phyloP scores from a whole-genome alignment of 2,797 vertebrate species.

The Sebastes melanostomus region DNA sequence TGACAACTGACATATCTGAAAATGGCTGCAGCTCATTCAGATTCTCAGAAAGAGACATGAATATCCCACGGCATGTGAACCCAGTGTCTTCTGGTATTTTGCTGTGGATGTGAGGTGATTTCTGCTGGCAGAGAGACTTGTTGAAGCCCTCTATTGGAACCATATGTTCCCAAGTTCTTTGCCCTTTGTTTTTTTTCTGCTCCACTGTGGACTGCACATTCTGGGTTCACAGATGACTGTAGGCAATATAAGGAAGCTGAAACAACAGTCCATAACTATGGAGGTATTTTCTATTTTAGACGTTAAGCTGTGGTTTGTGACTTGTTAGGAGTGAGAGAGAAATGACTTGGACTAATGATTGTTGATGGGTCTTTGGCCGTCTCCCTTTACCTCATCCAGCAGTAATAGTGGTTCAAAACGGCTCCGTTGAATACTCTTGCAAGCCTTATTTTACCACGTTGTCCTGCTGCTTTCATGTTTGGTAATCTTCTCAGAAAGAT shows the following conservation, averaged over 20 bases:
- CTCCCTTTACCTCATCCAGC: background rate
- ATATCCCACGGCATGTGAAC: constrained; percentile 10
- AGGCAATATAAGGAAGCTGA: background rate
- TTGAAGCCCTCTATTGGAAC: constrained; percentile 56
- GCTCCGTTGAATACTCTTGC: background rate
- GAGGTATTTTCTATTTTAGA: background rate
- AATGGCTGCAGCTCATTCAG: background rate
- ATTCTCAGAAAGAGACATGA: background rate
- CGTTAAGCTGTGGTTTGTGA: background rate
- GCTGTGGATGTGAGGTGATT: constrained; percentile 37
- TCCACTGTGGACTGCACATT: background rate
- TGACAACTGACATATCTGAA: background rate
- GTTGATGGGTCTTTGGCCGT: background rate
- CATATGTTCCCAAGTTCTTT: constrained; percentile 55
- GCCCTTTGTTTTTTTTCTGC: constrained; percentile 31
- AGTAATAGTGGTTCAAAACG: too few relatives aligned
- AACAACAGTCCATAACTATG: background rate
- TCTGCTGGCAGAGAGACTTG: constrained; percentile 14
- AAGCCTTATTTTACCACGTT: background rate
- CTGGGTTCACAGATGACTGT: background rate
- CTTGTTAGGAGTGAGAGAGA: background rate
- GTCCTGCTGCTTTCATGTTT: background rate
- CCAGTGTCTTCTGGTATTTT: background rate
- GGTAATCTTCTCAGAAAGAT: background rate
- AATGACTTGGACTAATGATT: background rate